Evolutionary conservation across 2,113 vertebrate genomes (phyloP).

Genomic region (Charina bottae): DNA sequence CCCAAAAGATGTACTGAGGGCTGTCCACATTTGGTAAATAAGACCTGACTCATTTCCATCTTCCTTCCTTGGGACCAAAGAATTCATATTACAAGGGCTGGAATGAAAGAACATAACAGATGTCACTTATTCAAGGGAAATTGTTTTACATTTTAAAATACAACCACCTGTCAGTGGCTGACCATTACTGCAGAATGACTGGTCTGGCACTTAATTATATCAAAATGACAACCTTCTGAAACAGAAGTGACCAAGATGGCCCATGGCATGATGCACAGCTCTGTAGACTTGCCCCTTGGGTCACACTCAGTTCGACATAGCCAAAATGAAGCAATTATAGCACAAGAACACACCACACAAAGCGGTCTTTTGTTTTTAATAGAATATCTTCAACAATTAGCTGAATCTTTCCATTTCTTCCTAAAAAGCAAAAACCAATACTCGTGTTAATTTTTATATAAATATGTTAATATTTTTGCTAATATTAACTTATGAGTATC

Average conservation of each 20-base stretch:
- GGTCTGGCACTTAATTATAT: not conserved
- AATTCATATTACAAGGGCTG: not conserved
- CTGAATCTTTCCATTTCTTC: not conserved
- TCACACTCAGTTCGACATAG: not conserved
- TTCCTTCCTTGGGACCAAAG: not conserved
- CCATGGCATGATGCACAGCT: not conserved
- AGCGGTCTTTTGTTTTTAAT: not conserved
- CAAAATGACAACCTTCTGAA: not conserved
- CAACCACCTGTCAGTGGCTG: not conserved
- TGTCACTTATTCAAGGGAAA: not conserved
- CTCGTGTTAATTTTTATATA: not conserved
- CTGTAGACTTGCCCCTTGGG: not conserved
- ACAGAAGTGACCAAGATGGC: not conserved
- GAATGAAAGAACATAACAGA: not conserved
- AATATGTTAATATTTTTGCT: not conserved
- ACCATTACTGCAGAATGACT: not conserved
- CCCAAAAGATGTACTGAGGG: not conserved
- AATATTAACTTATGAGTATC: not conserved
- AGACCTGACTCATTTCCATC: not conserved
- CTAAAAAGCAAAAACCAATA: not conserved
- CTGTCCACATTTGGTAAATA: not conserved
- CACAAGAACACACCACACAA: not conserved
- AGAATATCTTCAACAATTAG: not conserved
- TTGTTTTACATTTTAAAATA: slow-evolving; percentile 8
- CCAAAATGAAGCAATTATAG: not conserved